Evolutionary conservation across 2,113 vertebrate genomes (phyloP), one percentile per base, ranked within the genome.

Genomic region (Phrynosoma platyrhinos): DNA sequence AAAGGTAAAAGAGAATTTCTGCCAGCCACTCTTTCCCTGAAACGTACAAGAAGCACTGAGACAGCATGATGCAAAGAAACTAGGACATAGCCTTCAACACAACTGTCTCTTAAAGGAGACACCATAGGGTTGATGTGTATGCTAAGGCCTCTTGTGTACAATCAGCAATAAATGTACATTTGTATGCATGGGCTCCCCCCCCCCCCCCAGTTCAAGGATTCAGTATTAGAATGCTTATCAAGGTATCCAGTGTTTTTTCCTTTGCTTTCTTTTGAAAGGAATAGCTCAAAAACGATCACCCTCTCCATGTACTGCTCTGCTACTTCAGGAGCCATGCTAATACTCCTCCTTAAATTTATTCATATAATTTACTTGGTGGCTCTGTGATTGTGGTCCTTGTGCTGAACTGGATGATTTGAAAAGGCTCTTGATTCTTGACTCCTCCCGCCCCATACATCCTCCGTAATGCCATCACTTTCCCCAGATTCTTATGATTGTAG

Each of bases 1-100:
- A 78, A 68, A 79, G 72, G 58, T 77, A 77, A 36, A 77, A 83
- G 72, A 71, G 72, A 32, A 32, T 82, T 82, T 78, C 55, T 81
- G 68, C 62, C 40, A 27, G 36, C 52, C 7, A 8, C 81, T 58
- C 27, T 83, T 69, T n/a, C 30, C 71, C 14, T 85, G 40, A 69
- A 42, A 64, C 21, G 9, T 52, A 64, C 58, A 84, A 53, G 52
- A 74, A 80, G 2, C 40, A 71, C 42, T 8, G 69, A 53, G 47
- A 40, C 47, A 30, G 74, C 62, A 69, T 58, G 32, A 69, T 55
- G 25, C 23, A 71, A 82, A 83, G 36, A 85, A 83, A 47, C 52
- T 78, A 20, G 74, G 52, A 25, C 79, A 85, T 30, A 68, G 4
- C 47, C 52, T 75, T 87, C 64, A 87, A 71, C 55, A 75, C 72